Percentiles rank a stretch among this genome's conserved stretches.
Evolutionary conservation across 2,113 vertebrate genomes (phyloP).

Genomic region (Hippoglossus stenolepis): DNA sequence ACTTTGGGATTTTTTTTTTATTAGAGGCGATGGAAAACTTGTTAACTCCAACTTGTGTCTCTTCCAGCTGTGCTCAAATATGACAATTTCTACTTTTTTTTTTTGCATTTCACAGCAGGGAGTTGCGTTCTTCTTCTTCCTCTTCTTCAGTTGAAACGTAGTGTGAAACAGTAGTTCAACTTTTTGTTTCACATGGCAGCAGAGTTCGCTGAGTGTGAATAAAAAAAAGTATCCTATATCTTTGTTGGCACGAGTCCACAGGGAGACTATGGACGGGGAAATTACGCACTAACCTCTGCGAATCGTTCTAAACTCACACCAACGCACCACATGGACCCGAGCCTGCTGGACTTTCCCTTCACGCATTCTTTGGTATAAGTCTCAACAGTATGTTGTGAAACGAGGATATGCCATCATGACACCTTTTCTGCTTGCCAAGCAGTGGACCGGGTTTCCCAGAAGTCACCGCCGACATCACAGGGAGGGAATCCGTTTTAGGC

Average conservation of each 20-base stretch:
- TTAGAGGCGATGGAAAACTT: too few species aligned
- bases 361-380: slow-evolving; percentile 30
- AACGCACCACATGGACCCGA: neutral
- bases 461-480: slow-evolving; percentile 27
- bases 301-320: slow-evolving; percentile 22
- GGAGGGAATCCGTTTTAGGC: slow-evolving; percentile 3
- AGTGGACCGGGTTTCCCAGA: slow-evolving; percentile 45
- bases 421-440: slow-evolving; percentile 55
- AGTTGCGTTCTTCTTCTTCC: too few species aligned
- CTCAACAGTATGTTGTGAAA: slow-evolving; percentile 50
- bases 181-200: slow-evolving; percentile 7
- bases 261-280: neutral
- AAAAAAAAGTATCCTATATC: neutral
- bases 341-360: slow-evolving; percentile 52
- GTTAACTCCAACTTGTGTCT: too few species aligned
- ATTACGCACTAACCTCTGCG: neutral
- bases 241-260: neutral
- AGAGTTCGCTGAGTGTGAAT: neutral
- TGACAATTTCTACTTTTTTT: too few species aligned
- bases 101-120: too few species aligned
- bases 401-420: slow-evolving; percentile 36
- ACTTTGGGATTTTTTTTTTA: neutral
- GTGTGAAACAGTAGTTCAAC: neutral
- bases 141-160: neutral
- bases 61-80: too few species aligned